These are phyloP conservation scores for Pelosia muscerda DNA, from an alignment of 2,888 invertebrate species.

Conservation along the genomic window DNA sequence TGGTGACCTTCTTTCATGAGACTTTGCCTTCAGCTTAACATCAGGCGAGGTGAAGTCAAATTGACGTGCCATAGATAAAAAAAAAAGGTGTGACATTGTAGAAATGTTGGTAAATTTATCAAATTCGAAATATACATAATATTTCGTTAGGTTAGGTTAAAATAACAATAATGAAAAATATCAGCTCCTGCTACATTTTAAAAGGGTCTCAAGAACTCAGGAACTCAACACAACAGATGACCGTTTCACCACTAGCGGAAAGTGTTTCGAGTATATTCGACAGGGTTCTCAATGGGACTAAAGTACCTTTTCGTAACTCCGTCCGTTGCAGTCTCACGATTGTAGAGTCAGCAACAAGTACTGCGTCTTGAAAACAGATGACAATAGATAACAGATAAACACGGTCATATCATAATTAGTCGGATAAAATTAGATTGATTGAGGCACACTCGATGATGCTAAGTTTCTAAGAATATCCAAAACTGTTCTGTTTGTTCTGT, in stretches of 20 bases:
- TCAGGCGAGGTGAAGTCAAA: no score
- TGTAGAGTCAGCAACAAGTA: slow-evolving; percentile 15
- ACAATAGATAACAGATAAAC: background rate
- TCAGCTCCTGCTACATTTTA: background rate
- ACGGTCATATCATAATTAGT: background rate
- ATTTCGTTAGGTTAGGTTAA: no score
- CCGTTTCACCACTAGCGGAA: background rate
- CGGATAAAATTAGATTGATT: background rate
- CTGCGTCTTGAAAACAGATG: background rate
- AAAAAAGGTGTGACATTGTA: no score
- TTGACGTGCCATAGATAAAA: no score
- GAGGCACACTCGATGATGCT: no score
- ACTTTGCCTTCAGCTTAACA: no score
- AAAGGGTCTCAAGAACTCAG: background rate
- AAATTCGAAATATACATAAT: no score
- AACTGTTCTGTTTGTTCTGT: no score
- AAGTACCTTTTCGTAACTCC: slow-evolving; percentile 32
- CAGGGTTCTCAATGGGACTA: slow-evolving; percentile 15
- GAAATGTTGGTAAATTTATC: no score
- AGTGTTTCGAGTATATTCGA: slow-evolving; percentile 13
- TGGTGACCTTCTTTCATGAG: no score
- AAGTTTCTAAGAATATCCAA: no score
- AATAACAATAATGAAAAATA: background rate
- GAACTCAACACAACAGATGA: background rate
- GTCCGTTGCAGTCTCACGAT: slow-evolving; percentile 28